Conservation (phyloP, 2,888 invertebrate species). For the Pristionchus mayeri region DNA sequence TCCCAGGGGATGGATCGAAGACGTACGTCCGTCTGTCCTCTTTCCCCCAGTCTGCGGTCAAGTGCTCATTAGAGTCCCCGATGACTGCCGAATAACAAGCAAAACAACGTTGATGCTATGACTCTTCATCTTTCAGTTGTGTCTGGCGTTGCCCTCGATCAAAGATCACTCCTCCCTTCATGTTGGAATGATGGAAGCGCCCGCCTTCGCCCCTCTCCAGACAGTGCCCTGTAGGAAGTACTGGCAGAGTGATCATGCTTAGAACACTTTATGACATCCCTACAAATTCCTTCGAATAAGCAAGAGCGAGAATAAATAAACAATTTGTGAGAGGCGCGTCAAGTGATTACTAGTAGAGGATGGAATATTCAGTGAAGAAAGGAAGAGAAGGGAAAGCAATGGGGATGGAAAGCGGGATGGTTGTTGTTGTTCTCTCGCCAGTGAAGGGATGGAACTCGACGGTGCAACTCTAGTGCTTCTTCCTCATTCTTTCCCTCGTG, state of each 20-base stretch:
- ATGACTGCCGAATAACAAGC: neutral
- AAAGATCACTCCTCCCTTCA: slow-evolving; percentile 39
- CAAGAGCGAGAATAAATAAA: slow-evolving; percentile 36
- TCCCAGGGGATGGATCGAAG: neutral
- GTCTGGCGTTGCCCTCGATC: slow-evolving; percentile 13
- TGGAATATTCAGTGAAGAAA: slow-evolving; percentile 26
- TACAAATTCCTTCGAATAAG: slow-evolving; percentile 29
- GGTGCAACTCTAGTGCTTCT: neutral
- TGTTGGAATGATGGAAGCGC: slow-evolving; percentile 33
- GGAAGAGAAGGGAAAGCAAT: slow-evolving; percentile 11
- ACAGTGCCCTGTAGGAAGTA: slow-evolving; percentile 8
- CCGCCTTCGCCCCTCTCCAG: slow-evolving; percentile 12
- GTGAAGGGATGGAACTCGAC: neutral
- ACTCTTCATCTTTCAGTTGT: slow-evolving; percentile 34
- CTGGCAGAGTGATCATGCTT: slow-evolving; percentile 1
- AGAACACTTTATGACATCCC: slow-evolving; percentile 45
- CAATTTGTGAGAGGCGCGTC: neutral
- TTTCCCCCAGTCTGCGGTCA: neutral
- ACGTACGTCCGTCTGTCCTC: neutral
- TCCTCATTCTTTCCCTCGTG: slow-evolving; percentile 18
- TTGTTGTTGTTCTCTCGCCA: neutral
- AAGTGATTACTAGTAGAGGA: slow-evolving; percentile 41
- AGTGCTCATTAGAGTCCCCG: neutral
- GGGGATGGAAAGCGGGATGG: slow-evolving; percentile 32
- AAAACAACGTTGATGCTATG: neutral